These are phyloP conservation scores for Pseudoips prasinana DNA, from an alignment of 2,888 invertebrate species.

Conservation along the genomic window DNA sequence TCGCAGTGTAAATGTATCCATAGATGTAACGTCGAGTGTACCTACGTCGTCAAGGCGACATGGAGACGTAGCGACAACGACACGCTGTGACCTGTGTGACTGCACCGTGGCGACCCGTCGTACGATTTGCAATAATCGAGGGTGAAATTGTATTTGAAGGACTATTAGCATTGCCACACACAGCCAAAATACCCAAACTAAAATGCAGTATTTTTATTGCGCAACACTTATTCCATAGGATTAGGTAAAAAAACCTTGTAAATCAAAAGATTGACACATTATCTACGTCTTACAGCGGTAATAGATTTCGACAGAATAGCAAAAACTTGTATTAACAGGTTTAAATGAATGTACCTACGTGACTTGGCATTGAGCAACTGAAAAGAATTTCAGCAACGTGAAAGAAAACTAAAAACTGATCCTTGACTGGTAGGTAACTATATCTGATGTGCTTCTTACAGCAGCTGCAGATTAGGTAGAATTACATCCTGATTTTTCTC, in stretches of 20 bases:
- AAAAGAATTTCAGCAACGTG: no score
- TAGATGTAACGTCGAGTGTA: conserved; percentile 21
- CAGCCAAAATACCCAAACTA: conserved; percentile 39
- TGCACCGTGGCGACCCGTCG: conserved; percentile 50
- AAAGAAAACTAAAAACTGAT: no score
- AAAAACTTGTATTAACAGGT: no score
- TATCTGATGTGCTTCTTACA: no score
- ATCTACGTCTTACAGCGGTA: neutral
- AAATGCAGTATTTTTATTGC: conserved; percentile 7
- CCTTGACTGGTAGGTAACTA: no score
- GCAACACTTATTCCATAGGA: conserved; percentile 11
- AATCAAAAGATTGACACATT: conserved; percentile 9
- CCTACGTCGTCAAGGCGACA: conserved; percentile 33
- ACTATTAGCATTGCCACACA: conserved; percentile 55
- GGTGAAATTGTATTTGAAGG: conserved; percentile 64
- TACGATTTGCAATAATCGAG: conserved; percentile 54
- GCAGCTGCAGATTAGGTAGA: no score
- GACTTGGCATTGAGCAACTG: no score
- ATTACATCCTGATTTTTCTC: no score
- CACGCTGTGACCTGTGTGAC: conserved; percentile 41
- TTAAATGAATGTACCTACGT: no score
- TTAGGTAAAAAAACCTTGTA: conserved; percentile 12
- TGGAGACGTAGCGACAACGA: conserved; percentile 4
- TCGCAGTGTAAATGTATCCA: no score
- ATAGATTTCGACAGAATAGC: conserved; percentile 6